These are phyloP conservation scores for Agonopterix arenella DNA, from an alignment of 2,888 invertebrate genomes.

Conservation along the genomic window DNA sequence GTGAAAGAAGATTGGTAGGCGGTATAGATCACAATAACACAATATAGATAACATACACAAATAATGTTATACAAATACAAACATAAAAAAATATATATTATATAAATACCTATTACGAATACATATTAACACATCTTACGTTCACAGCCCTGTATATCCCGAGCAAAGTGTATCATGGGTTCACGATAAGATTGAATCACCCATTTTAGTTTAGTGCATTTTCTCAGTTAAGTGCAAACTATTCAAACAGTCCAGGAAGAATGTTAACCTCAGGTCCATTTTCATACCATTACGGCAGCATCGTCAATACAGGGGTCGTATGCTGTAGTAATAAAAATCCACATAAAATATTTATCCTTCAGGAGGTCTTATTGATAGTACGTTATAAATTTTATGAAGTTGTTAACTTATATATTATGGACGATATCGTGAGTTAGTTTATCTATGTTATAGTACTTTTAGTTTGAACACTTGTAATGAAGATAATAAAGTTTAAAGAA, in stretches of 20 bases:
- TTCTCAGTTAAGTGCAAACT: too few species aligned
- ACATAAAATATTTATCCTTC: slow-evolving; percentile 52
- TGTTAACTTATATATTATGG: slow-evolving; percentile 49
- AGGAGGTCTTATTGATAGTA: slow-evolving; percentile 51
- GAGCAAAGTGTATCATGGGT: too few species aligned
- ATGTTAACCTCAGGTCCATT: slow-evolving; percentile 13
- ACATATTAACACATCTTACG: too few species aligned
- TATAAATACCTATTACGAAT: too few species aligned
- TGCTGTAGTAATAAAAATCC: slow-evolving; percentile 34
- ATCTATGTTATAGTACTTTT: slow-evolving; percentile 4
- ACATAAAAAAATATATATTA: too few species aligned
- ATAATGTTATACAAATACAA: too few species aligned
- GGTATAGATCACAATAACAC: too few species aligned
- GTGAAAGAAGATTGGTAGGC: too few species aligned
- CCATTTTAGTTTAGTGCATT: too few species aligned
- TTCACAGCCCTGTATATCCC: too few species aligned
- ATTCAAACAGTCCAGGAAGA: not conserved
- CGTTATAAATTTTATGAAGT: slow-evolving; percentile 61
- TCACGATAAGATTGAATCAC: too few species aligned
- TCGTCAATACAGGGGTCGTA: slow-evolving; percentile 18
- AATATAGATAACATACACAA: too few species aligned
- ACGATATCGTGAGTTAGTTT: slow-evolving; percentile 25
- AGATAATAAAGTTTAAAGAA: slow-evolving; percentile 2
- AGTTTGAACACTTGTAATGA: slow-evolving; percentile 11
- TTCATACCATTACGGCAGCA: slow-evolving; percentile 18